Base-by-base conservation (phyloP, 2,797 vertebrate genomes). In the Iguana delicatissima region DNA sequence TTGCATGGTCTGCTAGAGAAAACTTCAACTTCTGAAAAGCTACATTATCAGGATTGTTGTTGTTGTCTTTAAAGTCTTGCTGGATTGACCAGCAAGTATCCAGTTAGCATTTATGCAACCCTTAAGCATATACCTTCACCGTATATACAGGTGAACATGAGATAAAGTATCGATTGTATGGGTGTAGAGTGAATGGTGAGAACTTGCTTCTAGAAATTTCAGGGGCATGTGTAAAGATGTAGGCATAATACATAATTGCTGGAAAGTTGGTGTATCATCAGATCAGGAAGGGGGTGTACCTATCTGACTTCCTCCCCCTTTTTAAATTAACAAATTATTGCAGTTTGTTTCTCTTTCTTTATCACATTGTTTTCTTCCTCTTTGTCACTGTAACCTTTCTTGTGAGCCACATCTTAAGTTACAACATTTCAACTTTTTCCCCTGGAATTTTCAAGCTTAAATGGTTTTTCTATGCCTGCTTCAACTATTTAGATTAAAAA, bases 331-430 rank as follows among this genome's bases (percentile, higher is more conserved):
- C 73, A 84, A 92, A 85, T 93, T 89, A 80, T 57, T 22, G 42
- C 79, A 42, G 3, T 86, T 82, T 35, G 38, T 90, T 94, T 94
- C 0, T 6, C 1, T 87, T 93, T 80, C 80, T 93, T 81, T 90
- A 89, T 91, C 87, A 84, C 76, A 91, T 85, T 8, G 42, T 93
- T 92, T 92, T 92, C 52, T 73, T 94, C 89, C 84, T 50, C 83
- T 93, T 81, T 82, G 80, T 92, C 67, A 80, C 76, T 55, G 20
- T 64, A 62, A 50, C 55, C 80, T 89, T 73, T 76, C 57, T 76
- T 64, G 38, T 92, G 81, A 84, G 42, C 10, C 67, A 12, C 57
- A 59, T 93, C 89, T 91, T 88, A 89, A 96, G 86, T 64, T 80
- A 74, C 85, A 90, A 74, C 91, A 42, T 74, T 90, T 92, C 86